Evolutionary conservation across 2,888 invertebrate species (phyloP).

Genomic region (Epirrita christyi): DNA sequence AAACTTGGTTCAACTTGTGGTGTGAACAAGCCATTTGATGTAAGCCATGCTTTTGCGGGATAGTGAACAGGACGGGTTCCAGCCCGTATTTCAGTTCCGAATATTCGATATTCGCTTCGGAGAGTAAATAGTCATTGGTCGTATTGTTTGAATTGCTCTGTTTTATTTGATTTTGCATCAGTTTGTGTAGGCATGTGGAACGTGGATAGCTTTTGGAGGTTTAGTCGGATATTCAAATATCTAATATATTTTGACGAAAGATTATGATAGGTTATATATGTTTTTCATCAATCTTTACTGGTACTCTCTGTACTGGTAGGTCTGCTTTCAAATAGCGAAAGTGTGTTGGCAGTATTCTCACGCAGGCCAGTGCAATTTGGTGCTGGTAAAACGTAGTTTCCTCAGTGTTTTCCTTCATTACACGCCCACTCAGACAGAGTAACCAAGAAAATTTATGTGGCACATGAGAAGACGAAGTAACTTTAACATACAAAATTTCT

Average conservation of each 20-base stretch:
- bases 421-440: too few relatives aligned
- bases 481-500: too few relatives aligned
- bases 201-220: slow-evolving; percentile 2
- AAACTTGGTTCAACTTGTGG: background rate
- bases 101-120: slow-evolving; percentile 24
- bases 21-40: background rate
- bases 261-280: too few relatives aligned
- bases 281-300: too few relatives aligned
- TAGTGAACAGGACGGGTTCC: slow-evolving; percentile 5
- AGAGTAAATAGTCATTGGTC: slow-evolving; percentile 29
- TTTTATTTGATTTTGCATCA: slow-evolving; percentile 27
- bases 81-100: slow-evolving; percentile 25
- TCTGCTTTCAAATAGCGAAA: too few relatives aligned
- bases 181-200: slow-evolving; percentile 1
- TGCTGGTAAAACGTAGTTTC: background rate
- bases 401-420: background rate
- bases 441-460: too few relatives aligned
- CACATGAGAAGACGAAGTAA: too few relatives aligned
- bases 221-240: background rate
- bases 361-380: background rate
- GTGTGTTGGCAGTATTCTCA: background rate
- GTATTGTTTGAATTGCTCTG: slow-evolving; percentile 22
- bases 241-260: too few relatives aligned
- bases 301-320: too few relatives aligned
- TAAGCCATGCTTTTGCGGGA: slow-evolving; percentile 5